Base-by-base conservation (phyloP, 2,113 vertebrate genomes). In the Pitta sordida region DNA sequence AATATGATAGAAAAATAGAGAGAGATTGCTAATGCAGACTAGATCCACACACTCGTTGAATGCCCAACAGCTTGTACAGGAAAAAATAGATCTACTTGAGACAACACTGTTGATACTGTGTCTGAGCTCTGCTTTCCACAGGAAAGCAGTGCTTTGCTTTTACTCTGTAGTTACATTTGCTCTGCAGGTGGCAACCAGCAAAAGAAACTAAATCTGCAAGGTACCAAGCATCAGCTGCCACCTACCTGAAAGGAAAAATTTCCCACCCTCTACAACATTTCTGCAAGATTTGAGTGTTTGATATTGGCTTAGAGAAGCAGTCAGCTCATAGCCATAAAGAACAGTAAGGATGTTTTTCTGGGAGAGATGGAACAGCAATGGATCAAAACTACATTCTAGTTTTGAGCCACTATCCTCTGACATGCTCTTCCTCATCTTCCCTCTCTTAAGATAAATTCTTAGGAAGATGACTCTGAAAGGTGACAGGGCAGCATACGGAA, bases 71-170 rank as follows among this genome's bases (percentile, higher is more conserved):
- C 56, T 60, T 81, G 60, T 44, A 56, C 34, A 70, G 46, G 21
- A 90, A 85, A 92, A 93, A 46, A 56, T 6, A 85, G 14, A 63
- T 53, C 20, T 83, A 2, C 59, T 58, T 80, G 58, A 87, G 67
- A 77, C 59, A 69, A 80, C 53, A 16, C 5, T 6, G 55, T 36
- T 94, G 78, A 83, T 87, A 52, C 3, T 79, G 10, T 32, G 21
- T 36, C 74, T 85, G 74, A 87, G 65, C 26, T 83, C 58, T 92
- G 65, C 44, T 87, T 94, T 93, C 63, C 39, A 29, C 32, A n/a
- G 59, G 68, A 69, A 94, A 86, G 59, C 3, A 83, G 67, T 59
- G 43, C 75, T 96, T 91, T 94, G 84, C 90, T 90, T 92, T 80
- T 27, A 48, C 59, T 63, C 55, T 83, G 91, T n/a, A 82, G 73